phyloP scores from a whole-genome alignment of 2,797 vertebrate genomes.

The Scarus forsteni region DNA sequence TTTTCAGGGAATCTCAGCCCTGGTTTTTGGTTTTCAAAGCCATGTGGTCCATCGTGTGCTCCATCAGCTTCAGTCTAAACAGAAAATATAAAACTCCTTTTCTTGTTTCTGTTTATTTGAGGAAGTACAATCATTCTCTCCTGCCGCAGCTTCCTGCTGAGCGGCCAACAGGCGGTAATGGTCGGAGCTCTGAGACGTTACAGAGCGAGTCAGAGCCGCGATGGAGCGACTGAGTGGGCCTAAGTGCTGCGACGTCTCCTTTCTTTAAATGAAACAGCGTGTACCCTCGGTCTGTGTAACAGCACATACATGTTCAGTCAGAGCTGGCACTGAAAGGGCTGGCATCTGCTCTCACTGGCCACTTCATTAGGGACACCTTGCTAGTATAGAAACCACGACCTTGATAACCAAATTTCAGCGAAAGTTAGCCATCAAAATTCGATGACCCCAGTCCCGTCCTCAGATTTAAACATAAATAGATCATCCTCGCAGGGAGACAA shows the following conservation, averaged over 20 bases:
- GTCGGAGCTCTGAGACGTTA: slow-evolving; percentile 38
- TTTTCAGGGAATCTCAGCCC: neutral
- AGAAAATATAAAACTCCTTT: slow-evolving; percentile 7
- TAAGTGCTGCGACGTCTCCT: neutral
- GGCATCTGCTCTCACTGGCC: neutral
- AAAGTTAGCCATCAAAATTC: too few species aligned
- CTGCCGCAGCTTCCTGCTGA: slow-evolving; percentile 57
- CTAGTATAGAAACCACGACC: too few species aligned
- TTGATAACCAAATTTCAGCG: too few species aligned
- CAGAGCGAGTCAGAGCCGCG: slow-evolving; percentile 22
- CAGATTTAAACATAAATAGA: too few species aligned
- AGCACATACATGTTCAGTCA: slow-evolving; percentile 2
- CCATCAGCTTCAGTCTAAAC: slow-evolving; percentile 62
- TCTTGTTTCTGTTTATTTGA: slow-evolving; percentile 45
- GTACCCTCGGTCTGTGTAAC: too few species aligned
- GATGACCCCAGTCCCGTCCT: too few species aligned
- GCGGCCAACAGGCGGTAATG: slow-evolving; percentile 47
- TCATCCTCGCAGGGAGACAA: too few species aligned
- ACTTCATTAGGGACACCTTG: neutral
- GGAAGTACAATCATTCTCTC: slow-evolving; percentile 68
- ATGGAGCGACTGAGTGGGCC: slow-evolving; percentile 2
- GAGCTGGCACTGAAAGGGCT: neutral
- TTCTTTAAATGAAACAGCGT: too few species aligned
- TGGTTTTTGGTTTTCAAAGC: slow-evolving; percentile 18
- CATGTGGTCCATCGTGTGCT: slow-evolving; percentile 42